Base-by-base conservation (phyloP, 1,140 invertebrate genomes). In the Bicyclus anynana region DNA sequence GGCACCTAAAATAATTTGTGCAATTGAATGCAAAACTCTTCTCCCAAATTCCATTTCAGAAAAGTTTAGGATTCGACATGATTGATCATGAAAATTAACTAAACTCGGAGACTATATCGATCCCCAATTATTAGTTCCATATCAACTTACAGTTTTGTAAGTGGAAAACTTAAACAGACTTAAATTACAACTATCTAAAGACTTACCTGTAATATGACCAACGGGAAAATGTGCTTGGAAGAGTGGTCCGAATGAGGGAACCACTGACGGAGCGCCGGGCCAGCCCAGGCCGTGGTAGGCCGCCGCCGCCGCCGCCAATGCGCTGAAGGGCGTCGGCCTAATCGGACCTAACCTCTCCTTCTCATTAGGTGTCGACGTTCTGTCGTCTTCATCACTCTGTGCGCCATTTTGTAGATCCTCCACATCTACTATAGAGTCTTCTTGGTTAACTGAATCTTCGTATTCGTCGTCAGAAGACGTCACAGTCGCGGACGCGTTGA, bases 371-470 rank as follows among this genome's bases (percentile, higher is more conserved):
- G 70, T 72, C 21, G 82, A 74, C 17, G 74, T 69, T 62, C 89
- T 84, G 68, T 81, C 90, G 57, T 82, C 84, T 33, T 89, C 88
- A 59, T 88, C 80, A 69, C 78, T 79, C 40, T 70, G 68, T 3
- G 72, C 72, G 26, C 92, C 91, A 47, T 89, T 90, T 72, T 92
- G 90, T 63, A 93, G 76, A 67, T 93, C 92, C 75, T 93, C 92
- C 20, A 93, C 92, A 67, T 93, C 92, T 5, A 93, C 92, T 76
- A 93, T 92, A 5, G 91, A 92, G 62, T 93, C 92, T 67, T 93
- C 92, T 56, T 92, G 91, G 53, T 91, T 91, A 0, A 88, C 77
- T 1, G 92, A 92, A 69, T 93, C 92, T 69, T 89, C 89, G 71
- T 92, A 92, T 40, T 93, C 92, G 35, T 93, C 89, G 52, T 93